These are phyloP conservation scores for Parus major DNA, from an alignment of 2,113 vertebrate species.

Conservation along the genomic window DNA sequence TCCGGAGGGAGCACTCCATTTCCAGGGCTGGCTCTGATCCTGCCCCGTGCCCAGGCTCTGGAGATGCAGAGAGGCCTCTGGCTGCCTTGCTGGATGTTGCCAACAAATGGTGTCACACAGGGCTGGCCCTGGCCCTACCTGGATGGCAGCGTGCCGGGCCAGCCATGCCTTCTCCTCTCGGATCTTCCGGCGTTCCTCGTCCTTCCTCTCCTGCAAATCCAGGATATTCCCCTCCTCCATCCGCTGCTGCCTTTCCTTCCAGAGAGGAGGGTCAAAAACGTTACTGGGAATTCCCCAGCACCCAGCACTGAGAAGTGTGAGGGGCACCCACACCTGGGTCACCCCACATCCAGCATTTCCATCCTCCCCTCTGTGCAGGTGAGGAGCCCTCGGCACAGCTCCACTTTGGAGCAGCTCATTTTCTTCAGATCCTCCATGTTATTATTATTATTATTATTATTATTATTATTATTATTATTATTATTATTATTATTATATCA, in stretches of 20 bases:
- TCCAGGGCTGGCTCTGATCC: not conserved
- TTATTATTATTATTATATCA: not conserved
- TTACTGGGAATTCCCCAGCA: not conserved
- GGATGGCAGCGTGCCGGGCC: slow-evolving; percentile 84
- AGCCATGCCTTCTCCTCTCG: slow-evolving; percentile 89
- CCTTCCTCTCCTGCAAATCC: slow-evolving; percentile 73
- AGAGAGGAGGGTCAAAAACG: not conserved
- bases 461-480: not conserved
- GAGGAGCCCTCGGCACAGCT: not conserved
- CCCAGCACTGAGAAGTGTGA: not conserved
- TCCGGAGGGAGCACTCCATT: not conserved
- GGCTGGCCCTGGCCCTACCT: slow-evolving; percentile 73
- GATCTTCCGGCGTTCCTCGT: slow-evolving; percentile 79
- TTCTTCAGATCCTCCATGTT: not conserved
- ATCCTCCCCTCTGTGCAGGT: not conserved
- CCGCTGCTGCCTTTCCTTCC: slow-evolving; percentile 79
- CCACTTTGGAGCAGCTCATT: not conserved
- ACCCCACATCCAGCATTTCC: not conserved
- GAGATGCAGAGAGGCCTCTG: not conserved
- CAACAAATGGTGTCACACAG: accelerated
- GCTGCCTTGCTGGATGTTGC: accelerated
- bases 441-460: not conserved
- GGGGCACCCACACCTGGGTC: not conserved
- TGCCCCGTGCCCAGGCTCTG: not conserved
- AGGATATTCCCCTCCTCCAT: slow-evolving; percentile 66